A percentile compares a stretch with the other conserved stretches of the same genome.
These are phyloP conservation scores for Spinus olivaceus DNA, from an alignment of 2,797 vertebrate species.

Conservation along the genomic window DNA sequence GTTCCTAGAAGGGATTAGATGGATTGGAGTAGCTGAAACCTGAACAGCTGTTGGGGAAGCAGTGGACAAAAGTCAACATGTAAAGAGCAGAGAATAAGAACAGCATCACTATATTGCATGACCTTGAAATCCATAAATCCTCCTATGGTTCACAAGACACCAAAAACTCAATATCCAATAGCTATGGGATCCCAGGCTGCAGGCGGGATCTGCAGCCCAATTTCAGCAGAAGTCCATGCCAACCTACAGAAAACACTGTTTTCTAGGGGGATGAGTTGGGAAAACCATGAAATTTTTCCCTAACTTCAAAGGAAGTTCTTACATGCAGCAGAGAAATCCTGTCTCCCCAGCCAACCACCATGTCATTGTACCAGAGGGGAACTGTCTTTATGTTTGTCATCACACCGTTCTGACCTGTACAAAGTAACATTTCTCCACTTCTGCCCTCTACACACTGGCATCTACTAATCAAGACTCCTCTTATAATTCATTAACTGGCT, in stretches of 20 bases:
- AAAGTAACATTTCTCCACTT: neutral
- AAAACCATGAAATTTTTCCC: neutral
- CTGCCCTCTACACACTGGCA: neutral
- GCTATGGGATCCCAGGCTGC: neutral
- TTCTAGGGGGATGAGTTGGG: fast-evolving
- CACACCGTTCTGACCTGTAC: neutral
- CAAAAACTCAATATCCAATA: fast-evolving
- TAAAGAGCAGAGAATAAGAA: neutral
- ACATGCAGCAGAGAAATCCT: neutral
- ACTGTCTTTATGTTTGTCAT: fast-evolving
- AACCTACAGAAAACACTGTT: neutral
- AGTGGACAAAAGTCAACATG: neutral
- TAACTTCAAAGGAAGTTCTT: neutral
- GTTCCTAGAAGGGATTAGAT: neutral
- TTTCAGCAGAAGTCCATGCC: neutral
- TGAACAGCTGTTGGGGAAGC: neutral
- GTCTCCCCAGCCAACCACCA: neutral
- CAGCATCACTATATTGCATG: neutral
- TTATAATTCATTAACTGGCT: neutral
- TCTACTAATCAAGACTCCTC: neutral
- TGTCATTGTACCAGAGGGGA: fast-evolving
- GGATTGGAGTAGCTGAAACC: neutral
- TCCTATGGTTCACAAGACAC: neutral
- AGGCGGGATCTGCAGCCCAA: neutral
- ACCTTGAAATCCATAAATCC: neutral